Evolutionary conservation across 2,797 vertebrate genomes (phyloP), one percentile per base, ranked within the genome.

Genomic region (Botia almorhae): DNA sequence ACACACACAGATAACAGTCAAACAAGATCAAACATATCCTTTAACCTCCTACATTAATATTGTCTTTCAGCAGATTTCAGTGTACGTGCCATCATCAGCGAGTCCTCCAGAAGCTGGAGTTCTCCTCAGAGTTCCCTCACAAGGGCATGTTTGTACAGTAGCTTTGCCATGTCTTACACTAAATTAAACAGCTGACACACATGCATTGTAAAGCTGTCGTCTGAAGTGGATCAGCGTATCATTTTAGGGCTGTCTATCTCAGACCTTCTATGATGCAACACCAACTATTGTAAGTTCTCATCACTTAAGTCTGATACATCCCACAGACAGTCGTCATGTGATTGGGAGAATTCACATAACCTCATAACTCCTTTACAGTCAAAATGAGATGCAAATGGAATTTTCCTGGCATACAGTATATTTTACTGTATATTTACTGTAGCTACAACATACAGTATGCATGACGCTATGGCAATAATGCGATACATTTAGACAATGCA

Each of bases 101-200:
- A 68, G 19, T 56, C 63, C 64, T 68, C 16, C 4, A 46, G 16
- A 68, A 19, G 14, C 19, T 10, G 36, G 36, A 39, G 36, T 39
- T 39, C 36, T 7, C 6, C 3, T 36, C 33, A 36, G 33, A 68
- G 63, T 56, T 76, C 50, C 56, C 2, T 46, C 26, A 46, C 43
- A 11, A 76, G 74, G 74, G 51, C 64, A 76, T 76, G 74, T 68
- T 76, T 76, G 64, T 68, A 58, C 74, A 76, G 64, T 76, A 68
- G 63, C 12, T 33, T n/a, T 50, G 50, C 58, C 4, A 26, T 16
- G 58, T 58, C 19, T 58, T 12, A 55, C 29, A 55, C 63, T 23
- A 16, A 12, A 53, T 39, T 46, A 78, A 78, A 74, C 46, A 43
- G n/a, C 53, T 36, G 64, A 76, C 50, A 67, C 4, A 48, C 50